Conservation (phyloP, 2,888 invertebrate genomes). For the Electrophaes corylata region DNA sequence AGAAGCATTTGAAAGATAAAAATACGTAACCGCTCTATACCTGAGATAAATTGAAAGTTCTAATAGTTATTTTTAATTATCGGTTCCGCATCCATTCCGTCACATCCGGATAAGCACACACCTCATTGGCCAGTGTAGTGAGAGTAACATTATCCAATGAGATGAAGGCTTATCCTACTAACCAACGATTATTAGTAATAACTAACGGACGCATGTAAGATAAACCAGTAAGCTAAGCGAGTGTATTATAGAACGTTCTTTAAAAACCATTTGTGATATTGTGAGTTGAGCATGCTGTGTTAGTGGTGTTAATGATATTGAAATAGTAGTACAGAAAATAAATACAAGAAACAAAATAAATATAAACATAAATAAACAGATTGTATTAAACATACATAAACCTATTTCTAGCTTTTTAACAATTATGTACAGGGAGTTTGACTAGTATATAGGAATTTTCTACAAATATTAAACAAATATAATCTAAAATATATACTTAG, state of each 20-base stretch:
- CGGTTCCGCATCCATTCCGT: too few species aligned
- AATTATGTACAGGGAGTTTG: conserved; percentile 17
- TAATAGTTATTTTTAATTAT: too few species aligned
- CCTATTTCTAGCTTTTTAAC: conserved; percentile 21
- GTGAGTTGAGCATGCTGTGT: conserved; percentile 10
- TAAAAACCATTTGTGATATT: not conserved
- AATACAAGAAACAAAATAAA: conserved; percentile 4
- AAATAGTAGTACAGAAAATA: not conserved
- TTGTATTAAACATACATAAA: conserved; percentile 8
- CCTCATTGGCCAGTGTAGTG: too few species aligned
- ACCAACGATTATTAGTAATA: too few species aligned
- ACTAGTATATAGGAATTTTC: conserved; percentile 20
- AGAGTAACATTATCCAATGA: too few species aligned
- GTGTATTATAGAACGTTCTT: not conserved
- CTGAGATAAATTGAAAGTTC: not conserved
- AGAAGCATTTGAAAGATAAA: too few species aligned
- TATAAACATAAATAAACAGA: conserved; percentile 16
- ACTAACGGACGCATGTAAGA: too few species aligned
- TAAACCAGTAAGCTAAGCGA: conserved; percentile 11
- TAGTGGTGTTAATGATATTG: conserved; percentile 10
- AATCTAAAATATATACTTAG: conserved; percentile 32
- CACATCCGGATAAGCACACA: too few species aligned
- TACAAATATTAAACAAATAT: conserved; percentile 19
- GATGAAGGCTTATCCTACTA: too few species aligned
- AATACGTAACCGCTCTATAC: too few species aligned